Percentiles rank a stretch among this genome's conserved stretches.
Evolutionary conservation across 2,888 invertebrate genomes (phyloP).

Genomic region (Noctua pronuba): DNA sequence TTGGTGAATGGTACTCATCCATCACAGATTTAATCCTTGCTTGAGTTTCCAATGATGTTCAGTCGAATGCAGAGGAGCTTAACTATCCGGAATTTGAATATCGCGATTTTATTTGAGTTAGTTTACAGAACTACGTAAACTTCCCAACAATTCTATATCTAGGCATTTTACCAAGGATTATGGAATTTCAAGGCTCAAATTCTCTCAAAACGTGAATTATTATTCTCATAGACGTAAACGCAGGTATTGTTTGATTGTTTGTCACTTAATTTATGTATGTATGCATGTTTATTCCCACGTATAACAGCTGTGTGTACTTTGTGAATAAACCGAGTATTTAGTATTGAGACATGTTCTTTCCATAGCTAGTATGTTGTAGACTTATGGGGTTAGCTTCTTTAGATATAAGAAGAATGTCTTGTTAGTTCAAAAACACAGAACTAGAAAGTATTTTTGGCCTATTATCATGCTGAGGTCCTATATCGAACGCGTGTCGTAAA

Average conservation of each 20-base stretch:
- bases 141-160: slow-evolving; percentile 12
- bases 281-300: slow-evolving; percentile 64
- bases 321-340: slow-evolving; percentile 40
- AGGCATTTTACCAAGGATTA: slow-evolving; percentile 31
- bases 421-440: neutral
- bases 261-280: slow-evolving; percentile 60
- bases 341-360: slow-evolving; percentile 33
- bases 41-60: neutral
- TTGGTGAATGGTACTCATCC: slow-evolving; percentile 1
- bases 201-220: slow-evolving; percentile 45
- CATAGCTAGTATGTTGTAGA: neutral
- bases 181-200: slow-evolving; percentile 49
- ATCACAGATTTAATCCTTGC: neutral
- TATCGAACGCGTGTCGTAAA: neutral
- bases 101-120: neutral
- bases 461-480: neutral
- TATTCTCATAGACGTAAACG: slow-evolving; percentile 50
- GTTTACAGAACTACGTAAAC: neutral
- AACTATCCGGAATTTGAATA: neutral
- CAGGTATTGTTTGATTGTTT: slow-evolving; percentile 64
- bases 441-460: neutral
- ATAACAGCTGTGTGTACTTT: slow-evolving; percentile 58
- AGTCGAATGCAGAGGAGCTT: neutral
- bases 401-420: neutral
- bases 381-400: slow-evolving; percentile 1